Percentiles rank a stretch among this genome's conserved stretches.
Conservation (phyloP, 2,113 vertebrate genomes). For the Gymnobelideus leadbeateri region DNA sequence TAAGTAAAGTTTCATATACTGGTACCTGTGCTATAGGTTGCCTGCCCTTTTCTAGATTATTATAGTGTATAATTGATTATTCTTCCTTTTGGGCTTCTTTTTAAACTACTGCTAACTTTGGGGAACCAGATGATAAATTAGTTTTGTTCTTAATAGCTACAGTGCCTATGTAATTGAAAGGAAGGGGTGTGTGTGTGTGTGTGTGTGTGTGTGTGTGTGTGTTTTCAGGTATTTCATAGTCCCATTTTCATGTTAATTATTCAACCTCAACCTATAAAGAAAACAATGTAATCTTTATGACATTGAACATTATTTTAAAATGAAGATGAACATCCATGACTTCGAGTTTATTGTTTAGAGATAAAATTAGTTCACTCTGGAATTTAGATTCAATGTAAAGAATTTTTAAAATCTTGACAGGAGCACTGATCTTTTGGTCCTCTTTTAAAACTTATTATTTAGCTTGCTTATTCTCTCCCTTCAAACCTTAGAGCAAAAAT, state of each 20-base stretch:
- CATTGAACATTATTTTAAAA: not conserved
- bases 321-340: not conserved
- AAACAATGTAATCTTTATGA: not conserved
- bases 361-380: not conserved
- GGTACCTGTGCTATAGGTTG: not conserved
- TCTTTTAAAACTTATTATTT: not conserved
- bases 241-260: not conserved
- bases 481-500: slow-evolving; percentile 21
- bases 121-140: not conserved
- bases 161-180: not conserved
- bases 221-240: not conserved
- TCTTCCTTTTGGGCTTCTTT: slow-evolving; percentile 30
- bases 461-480: not conserved
- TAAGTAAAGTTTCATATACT: not conserved
- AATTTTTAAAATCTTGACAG: not conserved
- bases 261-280: not conserved
- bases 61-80: not conserved
- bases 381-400: not conserved
- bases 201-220: no score
- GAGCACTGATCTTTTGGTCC: not conserved
- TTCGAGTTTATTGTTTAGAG: not conserved
- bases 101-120: slow-evolving; percentile 20
- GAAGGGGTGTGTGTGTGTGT: no score
- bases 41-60: not conserved
- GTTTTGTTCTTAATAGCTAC: not conserved